These are phyloP conservation scores for Crioceris asparagi DNA, from an alignment of 2,888 invertebrate species.

Conservation along the genomic window DNA sequence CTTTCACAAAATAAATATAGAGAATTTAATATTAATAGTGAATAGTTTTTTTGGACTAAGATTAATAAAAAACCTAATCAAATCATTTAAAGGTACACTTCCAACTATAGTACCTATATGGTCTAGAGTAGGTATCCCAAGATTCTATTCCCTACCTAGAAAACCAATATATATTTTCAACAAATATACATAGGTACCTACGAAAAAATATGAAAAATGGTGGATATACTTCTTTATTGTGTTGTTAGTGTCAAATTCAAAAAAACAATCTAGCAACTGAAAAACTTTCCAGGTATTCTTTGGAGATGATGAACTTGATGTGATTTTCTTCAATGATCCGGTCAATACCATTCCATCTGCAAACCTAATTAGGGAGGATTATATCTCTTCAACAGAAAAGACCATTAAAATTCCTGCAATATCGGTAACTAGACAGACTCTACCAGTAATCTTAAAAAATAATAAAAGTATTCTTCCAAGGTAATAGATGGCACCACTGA, in stretches of 20 bases:
- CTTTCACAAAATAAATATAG: too few species aligned
- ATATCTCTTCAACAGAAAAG: conserved; percentile 25
- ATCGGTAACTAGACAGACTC: conserved; percentile 23
- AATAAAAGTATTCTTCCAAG: conserved; percentile 17
- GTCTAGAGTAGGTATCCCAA: too few species aligned
- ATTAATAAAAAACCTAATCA: too few species aligned
- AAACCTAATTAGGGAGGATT: conserved; percentile 34
- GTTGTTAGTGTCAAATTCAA: conserved; percentile 10
- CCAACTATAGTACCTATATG: too few species aligned
- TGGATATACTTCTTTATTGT: conserved; percentile 7
- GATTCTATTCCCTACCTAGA: too few species aligned
- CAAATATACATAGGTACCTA: too few species aligned
- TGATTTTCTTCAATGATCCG: conserved; percentile 37
- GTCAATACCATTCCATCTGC: conserved; percentile 34
- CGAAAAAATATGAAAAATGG: background rate
- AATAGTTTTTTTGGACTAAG: too few species aligned
- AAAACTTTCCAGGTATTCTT: conserved; percentile 28
- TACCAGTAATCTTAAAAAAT: too few species aligned
- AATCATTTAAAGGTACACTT: too few species aligned
- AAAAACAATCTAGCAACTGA: background rate
- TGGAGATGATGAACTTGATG: conserved; percentile 32
- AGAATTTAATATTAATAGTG: too few species aligned
- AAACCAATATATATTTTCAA: too few species aligned
- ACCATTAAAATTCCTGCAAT: conserved; percentile 18
- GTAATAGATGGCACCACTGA: conserved; percentile 28